phyloP scores from a whole-genome alignment of 2,888 invertebrate species.

The Aleiodes testaceus region DNA sequence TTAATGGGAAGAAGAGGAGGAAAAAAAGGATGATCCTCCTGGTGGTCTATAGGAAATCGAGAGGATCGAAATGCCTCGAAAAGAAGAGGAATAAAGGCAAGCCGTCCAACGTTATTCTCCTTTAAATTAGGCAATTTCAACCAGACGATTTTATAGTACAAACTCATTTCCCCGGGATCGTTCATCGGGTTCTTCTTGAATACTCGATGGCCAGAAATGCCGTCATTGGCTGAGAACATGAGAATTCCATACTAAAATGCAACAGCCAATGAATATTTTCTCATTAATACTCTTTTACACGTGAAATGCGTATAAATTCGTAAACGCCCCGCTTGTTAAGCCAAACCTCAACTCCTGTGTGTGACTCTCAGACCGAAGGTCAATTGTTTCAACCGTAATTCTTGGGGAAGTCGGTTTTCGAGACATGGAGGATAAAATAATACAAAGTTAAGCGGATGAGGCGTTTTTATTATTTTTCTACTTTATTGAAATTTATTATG shows the following conservation, averaged over 20 bases:
- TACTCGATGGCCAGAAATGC: no score
- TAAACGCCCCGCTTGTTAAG: conserved; percentile 55
- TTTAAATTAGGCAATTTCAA: no score
- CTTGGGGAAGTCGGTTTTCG: neutral
- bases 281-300: no score
- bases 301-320: conserved; percentile 60
- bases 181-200: no score
- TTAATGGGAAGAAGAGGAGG: conserved; percentile 10
- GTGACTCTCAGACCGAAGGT: conserved; percentile 32
- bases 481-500: neutral
- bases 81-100: neutral
- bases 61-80: no score
- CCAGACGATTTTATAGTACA: conserved; percentile 12
- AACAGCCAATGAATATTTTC: no score
- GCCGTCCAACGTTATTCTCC: neutral
- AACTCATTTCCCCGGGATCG: conserved; percentile 11
- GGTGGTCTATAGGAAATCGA: conserved; percentile 6
- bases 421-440: neutral
- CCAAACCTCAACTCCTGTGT: neutral
- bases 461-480: neutral
- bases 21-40: neutral
- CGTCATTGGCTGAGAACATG: no score
- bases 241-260: no score
- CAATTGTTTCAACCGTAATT: conserved; percentile 41
- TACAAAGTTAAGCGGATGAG: neutral